Conservation (phyloP, 2,113 vertebrate genomes). For the Percopsis transmontana region DNA sequence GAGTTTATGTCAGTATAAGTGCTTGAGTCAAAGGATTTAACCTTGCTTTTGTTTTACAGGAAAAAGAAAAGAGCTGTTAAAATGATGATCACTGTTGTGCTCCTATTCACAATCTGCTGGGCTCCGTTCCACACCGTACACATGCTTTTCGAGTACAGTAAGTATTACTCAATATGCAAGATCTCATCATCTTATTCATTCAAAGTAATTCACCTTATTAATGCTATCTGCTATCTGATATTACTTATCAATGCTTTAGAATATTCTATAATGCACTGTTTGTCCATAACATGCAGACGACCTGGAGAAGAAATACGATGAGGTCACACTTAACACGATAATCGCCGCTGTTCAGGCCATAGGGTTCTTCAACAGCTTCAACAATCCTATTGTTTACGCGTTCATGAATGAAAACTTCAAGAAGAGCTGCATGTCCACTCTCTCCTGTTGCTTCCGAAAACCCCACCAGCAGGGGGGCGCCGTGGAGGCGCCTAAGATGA, state of each 20-base stretch:
- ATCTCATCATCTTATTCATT: no score
- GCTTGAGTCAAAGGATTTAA: no score
- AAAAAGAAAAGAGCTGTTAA: constrained; percentile 85
- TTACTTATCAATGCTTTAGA: neutral
- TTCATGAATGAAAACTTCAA: constrained; percentile 88
- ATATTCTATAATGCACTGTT: neutral
- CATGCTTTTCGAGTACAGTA: constrained; percentile 85
- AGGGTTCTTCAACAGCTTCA: constrained; percentile 86
- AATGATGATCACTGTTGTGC: constrained; percentile 84
- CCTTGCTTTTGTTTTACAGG: constrained; percentile 43
- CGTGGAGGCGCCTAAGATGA: constrained; percentile 45
- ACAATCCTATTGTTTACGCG: constrained; percentile 83
- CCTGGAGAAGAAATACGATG: constrained; percentile 79
- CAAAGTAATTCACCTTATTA: no score
- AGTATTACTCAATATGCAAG: constrained; percentile 40
- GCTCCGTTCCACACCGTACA: constrained; percentile 84
- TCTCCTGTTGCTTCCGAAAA: constrained; percentile 67
- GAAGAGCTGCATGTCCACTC: constrained; percentile 79
- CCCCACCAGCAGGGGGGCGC: constrained; percentile 33
- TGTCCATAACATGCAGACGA: constrained; percentile 65
- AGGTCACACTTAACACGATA: constrained; percentile 79
- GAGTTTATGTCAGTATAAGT: no score
- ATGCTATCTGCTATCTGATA: no score
- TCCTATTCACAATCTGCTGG: constrained; percentile 84
- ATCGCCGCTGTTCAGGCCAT: constrained; percentile 82